Evolutionary conservation across 2,888 invertebrate genomes (phyloP).

Genomic region (Cephalotes varians): DNA sequence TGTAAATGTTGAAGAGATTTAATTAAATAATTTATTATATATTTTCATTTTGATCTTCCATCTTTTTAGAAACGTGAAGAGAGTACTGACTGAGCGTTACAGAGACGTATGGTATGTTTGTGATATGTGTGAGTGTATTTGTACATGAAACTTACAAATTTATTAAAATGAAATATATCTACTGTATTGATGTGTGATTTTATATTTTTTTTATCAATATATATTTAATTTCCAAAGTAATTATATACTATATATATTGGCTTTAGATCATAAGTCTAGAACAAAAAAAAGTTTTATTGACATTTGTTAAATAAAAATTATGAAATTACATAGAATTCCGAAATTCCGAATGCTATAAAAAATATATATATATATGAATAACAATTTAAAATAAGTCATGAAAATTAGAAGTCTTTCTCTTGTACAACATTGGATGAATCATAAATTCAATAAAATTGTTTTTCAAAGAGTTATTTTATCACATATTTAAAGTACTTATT

Average conservation of each 20-base stretch:
- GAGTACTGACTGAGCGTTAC: constrained; percentile 68
- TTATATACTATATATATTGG: background rate
- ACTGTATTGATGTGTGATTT: background rate
- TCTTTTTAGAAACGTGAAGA: constrained; percentile 49
- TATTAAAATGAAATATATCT: constrained; percentile 41
- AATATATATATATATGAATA: too few relatives aligned
- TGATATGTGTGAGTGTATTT: constrained; percentile 80
- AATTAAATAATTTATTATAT: constrained; percentile 55
- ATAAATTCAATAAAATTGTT: background rate
- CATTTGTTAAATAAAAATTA: background rate
- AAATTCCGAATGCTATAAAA: too few relatives aligned
- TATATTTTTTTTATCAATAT: background rate
- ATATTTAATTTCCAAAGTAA: background rate
- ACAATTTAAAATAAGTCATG: too few relatives aligned
- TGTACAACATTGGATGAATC: background rate
- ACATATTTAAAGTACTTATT: background rate
- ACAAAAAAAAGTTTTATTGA: background rate
- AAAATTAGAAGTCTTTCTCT: background rate
- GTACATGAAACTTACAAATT: constrained; percentile 74
- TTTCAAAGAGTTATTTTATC: background rate
- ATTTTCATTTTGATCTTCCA: constrained; percentile 77
- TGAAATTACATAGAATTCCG: too few relatives aligned
- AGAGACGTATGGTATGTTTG: constrained; percentile 74
- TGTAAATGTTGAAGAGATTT: background rate
- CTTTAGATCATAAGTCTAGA: background rate